Evolutionary conservation across 2,888 invertebrate species (phyloP).

Genomic region (Lasius fuliginosus): DNA sequence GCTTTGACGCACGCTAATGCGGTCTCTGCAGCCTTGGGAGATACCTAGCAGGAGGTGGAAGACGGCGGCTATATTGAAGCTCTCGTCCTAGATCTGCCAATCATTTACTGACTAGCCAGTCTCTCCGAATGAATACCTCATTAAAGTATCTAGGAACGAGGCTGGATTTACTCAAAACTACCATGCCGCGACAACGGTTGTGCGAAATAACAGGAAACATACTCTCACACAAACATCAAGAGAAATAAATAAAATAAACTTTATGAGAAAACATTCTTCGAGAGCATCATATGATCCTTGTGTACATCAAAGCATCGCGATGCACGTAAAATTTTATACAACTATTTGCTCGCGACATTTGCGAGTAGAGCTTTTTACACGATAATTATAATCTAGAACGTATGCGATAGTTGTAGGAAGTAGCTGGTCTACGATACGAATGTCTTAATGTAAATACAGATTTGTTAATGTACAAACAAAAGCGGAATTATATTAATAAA

Average conservation of each 20-base stretch:
- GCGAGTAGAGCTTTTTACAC: conserved; percentile 64
- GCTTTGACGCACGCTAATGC: conserved; percentile 92
- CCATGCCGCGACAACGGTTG: not conserved
- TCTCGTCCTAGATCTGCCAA: conserved; percentile 88
- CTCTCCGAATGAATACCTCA: conserved; percentile 5
- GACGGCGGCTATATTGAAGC: conserved; percentile 88
- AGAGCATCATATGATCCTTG: not conserved
- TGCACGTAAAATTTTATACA: conserved; percentile 38
- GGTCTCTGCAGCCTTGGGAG: conserved; percentile 83
- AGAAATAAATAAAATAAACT: conserved; percentile 30
- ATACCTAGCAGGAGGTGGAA: conserved; percentile 88
- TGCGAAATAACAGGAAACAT: conserved; percentile 6
- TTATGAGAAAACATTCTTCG: conserved; percentile 11
- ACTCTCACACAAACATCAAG: not conserved
- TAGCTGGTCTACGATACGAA: conserved; percentile 33
- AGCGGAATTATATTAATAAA: conserved; percentile 65
- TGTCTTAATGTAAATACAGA: conserved; percentile 67
- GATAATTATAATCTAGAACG: conserved; percentile 26
- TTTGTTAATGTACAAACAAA: conserved; percentile 68
- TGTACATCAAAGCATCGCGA: not conserved
- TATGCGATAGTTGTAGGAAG: conserved; percentile 18
- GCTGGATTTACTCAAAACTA: conserved; percentile 12
- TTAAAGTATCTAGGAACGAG: not conserved
- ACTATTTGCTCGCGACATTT: conserved; percentile 25
- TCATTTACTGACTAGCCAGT: conserved; percentile 87